Base-by-base conservation (phyloP, 2,113 vertebrate genomes). In the Neolamprologus brichardi region DNA sequence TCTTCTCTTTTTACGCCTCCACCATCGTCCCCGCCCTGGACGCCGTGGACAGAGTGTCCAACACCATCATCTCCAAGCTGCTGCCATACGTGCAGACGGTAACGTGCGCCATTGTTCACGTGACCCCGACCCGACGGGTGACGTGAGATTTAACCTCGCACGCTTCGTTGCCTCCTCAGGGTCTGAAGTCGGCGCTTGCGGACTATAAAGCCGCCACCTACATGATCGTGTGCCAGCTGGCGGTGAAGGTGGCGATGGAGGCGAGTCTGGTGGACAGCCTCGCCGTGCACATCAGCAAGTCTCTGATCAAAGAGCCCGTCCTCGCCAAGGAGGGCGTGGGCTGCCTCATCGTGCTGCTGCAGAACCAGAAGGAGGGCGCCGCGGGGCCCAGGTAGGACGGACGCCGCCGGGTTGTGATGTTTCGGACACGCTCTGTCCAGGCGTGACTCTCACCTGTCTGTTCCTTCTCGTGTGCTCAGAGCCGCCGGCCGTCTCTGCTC, bases 71-170 rank as follows among this genome's bases (percentile, higher is more conserved):
- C 4, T 96, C 98, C 86, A 98, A 97, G 78, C 95, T 99, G 11
- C 96, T 99, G 18, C 99, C 99, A 2, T 98, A 98, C n/a, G 84
- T 99, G 58, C 98, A 99, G 87, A 97, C 96, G 98, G 99, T 99
- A 87, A 51, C 44, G 6, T 52, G 15, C 32, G 4, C 14, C 25
- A 4, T 82, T 15, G 0, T 44, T 60, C 9, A 6, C 8, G 2
- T 20, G 51, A n/a, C 4, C 10, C 32, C 2, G 4, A 20, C 23
- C 41, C 8, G 3, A 30, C 25, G 0, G 44, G 10, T 30, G 72
- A 49, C 4, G 8, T 77, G 70, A 25, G 41, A 30, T 77, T 49
- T 77, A 49, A 77, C 23, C 9, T 32, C 2, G 11, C 15, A 30
- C 15, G 2, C 17, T 1, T 23, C 8, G 13, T 54, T 20, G 2